These are phyloP conservation scores for Eonycteris spelaea DNA, from an alignment of 2,113 vertebrate species.

Conservation along the genomic window DNA sequence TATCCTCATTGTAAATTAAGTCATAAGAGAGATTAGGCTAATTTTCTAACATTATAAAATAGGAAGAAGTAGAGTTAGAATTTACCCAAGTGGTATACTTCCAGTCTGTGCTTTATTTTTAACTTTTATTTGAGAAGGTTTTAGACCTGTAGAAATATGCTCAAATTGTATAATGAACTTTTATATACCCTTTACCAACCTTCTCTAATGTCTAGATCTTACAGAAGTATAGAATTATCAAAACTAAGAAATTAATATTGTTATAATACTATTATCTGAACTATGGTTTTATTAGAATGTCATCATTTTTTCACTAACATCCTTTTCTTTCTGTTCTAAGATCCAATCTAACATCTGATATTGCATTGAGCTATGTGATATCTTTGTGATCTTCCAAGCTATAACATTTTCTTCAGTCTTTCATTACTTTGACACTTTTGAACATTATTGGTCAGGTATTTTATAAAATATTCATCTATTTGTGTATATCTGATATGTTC, in stretches of 20 bases:
- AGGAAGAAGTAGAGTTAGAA: not conserved
- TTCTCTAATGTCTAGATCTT: not conserved
- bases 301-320: not conserved
- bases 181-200: not conserved
- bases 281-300: not conserved
- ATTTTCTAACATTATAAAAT: not conserved
- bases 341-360: not conserved
- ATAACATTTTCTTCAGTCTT: not conserved
- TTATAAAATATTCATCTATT: not conserved
- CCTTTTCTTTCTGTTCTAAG: not conserved
- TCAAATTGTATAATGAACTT: not conserved
- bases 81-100: not conserved
- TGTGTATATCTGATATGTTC: not conserved
- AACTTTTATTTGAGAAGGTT: slow-evolving; percentile 34
- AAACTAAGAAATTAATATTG: not conserved
- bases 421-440: not conserved
- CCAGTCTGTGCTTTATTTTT: not conserved
- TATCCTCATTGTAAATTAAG: not conserved
- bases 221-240: not conserved
- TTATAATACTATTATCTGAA: not conserved
- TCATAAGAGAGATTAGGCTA: not conserved
- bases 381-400: not conserved
- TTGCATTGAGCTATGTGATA: not conserved
- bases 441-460: not conserved
- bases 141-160: not conserved